Evolutionary conservation across 2,113 vertebrate genomes (phyloP), one percentile per base, ranked within the genome.

Genomic region (Percopsis transmontana): DNA sequence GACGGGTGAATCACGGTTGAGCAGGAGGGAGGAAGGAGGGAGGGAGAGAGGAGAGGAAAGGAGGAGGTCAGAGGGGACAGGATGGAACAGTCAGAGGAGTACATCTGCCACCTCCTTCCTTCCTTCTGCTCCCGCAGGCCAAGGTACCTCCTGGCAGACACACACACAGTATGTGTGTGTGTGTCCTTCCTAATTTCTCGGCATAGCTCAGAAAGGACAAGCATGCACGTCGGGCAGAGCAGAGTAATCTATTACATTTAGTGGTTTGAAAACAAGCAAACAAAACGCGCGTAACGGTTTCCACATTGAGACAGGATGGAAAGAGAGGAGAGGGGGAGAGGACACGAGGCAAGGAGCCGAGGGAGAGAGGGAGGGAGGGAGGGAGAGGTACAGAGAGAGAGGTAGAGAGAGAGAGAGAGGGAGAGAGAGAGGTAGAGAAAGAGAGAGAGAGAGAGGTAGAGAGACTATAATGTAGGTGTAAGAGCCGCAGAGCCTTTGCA

Each of bases 31-130:
- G 23, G 55, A 39, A 62, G 63, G 61, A 42, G 33, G 1, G 1
- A 11, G 66, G 72, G 77, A 70, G 44, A 58, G 66, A 66, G 56
- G 62, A 62, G 58, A 79, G 74, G 53, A 58, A 80, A 74, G 81
- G 67, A 38, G 40, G 74, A 83, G 82, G 82, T 87, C 77, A 81
- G 72, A 85, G 78, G 80, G 77, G 74, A 82, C 60, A 68, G 3
- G 27, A 33, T 33, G 42, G 77, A 65, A 75, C 82, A 88, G 85
- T 80, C 82, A 80, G 68, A 50, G 27, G 72, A 65, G 83, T 89
- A 82, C 88, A 91, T 89, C 90, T 86, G 88, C 87, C 90, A 91
- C 27, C 5, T 33, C 27, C 27, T 33, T 33, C 27, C 27, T 33
- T 33, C 84, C 83, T 85, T 81, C 82, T 85, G 81, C 83, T 84